phyloP scores from a whole-genome alignment of 2,797 vertebrate species.

The Paguma larvata region DNA sequence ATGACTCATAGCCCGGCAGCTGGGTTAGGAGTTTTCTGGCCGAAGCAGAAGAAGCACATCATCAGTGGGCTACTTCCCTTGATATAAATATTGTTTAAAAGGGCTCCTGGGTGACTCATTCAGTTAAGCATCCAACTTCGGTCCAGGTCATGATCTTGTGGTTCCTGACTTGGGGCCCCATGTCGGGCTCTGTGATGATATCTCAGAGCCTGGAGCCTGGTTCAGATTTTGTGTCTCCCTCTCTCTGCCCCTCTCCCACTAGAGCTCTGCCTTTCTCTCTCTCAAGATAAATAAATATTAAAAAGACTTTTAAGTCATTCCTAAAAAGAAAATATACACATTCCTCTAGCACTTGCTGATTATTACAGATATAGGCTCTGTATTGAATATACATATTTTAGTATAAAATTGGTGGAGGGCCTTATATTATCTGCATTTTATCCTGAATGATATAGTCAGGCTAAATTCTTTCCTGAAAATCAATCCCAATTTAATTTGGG shows the following conservation, averaged over 20 bases:
- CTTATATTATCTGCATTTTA: background rate
- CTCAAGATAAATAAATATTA: background rate
- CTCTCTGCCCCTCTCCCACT: too few relatives aligned
- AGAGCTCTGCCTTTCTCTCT: too few relatives aligned
- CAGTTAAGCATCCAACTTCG: background rate
- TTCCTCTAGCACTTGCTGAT: background rate
- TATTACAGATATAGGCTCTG: background rate
- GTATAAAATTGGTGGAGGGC: background rate
- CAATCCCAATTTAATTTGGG: background rate
- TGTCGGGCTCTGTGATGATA: background rate
- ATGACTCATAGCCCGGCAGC: background rate
- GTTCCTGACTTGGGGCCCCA: background rate
- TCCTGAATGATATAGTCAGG: background rate
- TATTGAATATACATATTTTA: background rate
- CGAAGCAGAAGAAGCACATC: fast-evolving
- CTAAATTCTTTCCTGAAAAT: background rate
- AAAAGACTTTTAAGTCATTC: too few relatives aligned
- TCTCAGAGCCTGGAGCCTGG: background rate
- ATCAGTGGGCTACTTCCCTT: background rate
- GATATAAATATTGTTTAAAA: background rate
- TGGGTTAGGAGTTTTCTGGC: background rate
- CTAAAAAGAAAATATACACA: too few relatives aligned
- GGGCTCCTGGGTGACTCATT: background rate
- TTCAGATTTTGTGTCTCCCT: background rate
- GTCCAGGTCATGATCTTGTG: background rate